A percentile compares a stretch with the other conserved stretches of the same genome.
Conservation (phyloP, 2,888 invertebrate genomes). For the Lithosia quadra region DNA sequence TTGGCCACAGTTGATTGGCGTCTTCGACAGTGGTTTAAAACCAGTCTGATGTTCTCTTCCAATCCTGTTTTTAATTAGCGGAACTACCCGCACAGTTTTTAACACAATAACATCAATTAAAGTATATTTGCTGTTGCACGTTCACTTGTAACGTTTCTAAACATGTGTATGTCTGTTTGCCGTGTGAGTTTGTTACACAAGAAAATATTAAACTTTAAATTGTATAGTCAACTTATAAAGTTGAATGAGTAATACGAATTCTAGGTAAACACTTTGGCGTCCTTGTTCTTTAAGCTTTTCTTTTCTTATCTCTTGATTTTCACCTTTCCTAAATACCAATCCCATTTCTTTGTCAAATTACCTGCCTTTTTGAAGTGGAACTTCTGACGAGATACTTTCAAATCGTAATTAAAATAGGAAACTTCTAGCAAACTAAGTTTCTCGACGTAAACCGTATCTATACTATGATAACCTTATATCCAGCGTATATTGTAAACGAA, state of each 20-base stretch:
- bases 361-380: background rate
- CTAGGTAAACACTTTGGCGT: constrained; percentile 1
- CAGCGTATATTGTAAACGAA: background rate
- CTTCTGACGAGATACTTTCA: background rate
- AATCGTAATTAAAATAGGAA: background rate
- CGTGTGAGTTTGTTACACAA: background rate
- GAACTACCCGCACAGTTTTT: background rate
- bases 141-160: background rate
- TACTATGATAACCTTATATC: background rate
- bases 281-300: background rate
- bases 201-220: background rate
- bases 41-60: background rate
- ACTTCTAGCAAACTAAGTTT: background rate
- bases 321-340: background rate
- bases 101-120: background rate
- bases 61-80: background rate
- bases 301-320: background rate
- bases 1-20: no score
- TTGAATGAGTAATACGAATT: background rate
- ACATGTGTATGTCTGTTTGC: background rate
- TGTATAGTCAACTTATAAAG: background rate
- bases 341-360: background rate
- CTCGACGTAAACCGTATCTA: background rate
- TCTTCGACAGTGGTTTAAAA: background rate
- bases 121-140: background rate